Evolutionary conservation across 2,888 invertebrate genomes (phyloP).

Genomic region (Microplitis manilae): DNA sequence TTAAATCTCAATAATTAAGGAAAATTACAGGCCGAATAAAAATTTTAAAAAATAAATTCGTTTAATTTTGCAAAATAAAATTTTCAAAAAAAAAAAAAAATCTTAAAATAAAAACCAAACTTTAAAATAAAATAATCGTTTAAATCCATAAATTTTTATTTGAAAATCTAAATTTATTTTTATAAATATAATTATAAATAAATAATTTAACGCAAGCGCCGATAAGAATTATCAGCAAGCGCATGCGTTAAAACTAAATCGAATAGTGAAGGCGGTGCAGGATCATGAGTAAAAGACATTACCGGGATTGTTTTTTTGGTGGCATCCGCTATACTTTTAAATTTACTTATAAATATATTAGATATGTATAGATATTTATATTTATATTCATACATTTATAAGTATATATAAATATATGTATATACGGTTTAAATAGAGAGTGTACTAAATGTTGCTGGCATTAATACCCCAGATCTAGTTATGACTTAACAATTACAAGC

Average conservation of each 20-base stretch:
- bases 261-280: constrained; percentile 16
- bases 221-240: neutral
- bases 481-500: neutral
- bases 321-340: neutral
- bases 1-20: neutral
- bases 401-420: neutral
- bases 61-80: too few relatives aligned
- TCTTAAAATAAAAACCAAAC: neutral
- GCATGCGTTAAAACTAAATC: neutral
- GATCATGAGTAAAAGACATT: neutral
- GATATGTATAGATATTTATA: neutral
- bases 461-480: too few relatives aligned
- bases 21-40: too few relatives aligned
- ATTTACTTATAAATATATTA: neutral
- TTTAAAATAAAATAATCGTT: neutral
- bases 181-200: neutral
- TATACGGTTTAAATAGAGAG: neutral
- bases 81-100: too few relatives aligned
- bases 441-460: too few relatives aligned
- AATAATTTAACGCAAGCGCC: constrained; percentile 6
- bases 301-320: neutral
- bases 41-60: too few relatives aligned
- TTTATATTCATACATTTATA: neutral
- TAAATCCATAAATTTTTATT: neutral
- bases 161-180: neutral